Percentiles rank a stretch among this genome's conserved stretches.
phyloP scores from a whole-genome alignment of 1,140 invertebrate genomes.

The Melanaphis sacchari region DNA sequence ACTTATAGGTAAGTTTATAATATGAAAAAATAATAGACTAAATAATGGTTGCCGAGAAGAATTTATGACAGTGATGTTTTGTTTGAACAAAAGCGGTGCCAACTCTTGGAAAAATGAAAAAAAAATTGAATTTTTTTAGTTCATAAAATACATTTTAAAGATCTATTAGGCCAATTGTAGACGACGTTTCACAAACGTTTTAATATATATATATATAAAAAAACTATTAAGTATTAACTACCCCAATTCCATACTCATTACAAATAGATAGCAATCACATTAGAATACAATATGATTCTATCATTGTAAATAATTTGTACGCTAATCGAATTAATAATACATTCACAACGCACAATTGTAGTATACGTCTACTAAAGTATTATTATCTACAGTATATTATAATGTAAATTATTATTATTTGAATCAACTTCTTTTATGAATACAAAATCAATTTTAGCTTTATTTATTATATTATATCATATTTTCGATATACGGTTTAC shows the following conservation, averaged over 20 bases:
- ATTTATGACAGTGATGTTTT: background rate
- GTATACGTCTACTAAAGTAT: background rate
- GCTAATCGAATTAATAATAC: background rate
- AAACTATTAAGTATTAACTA: background rate
- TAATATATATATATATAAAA: background rate
- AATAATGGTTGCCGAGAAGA: background rate
- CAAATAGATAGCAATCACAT: background rate
- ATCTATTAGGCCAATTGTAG: background rate
- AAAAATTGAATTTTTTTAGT: background rate
- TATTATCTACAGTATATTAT: too few relatives aligned
- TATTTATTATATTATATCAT: background rate
- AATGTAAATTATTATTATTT: background rate
- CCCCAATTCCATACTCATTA: background rate
- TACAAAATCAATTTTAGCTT: background rate
- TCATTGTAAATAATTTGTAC: background rate
- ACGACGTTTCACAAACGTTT: background rate
- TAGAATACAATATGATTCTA: background rate
- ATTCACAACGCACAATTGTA: background rate
- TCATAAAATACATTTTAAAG: background rate
- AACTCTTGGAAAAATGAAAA: background rate
- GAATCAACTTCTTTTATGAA: background rate
- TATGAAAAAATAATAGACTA: background rate
- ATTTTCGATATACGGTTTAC: background rate
- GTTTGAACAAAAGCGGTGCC: background rate
- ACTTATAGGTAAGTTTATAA: background rate